These are phyloP conservation scores for Morpho deidamia DNA, from an alignment of 2,888 invertebrate genomes.

Conservation along the genomic window DNA sequence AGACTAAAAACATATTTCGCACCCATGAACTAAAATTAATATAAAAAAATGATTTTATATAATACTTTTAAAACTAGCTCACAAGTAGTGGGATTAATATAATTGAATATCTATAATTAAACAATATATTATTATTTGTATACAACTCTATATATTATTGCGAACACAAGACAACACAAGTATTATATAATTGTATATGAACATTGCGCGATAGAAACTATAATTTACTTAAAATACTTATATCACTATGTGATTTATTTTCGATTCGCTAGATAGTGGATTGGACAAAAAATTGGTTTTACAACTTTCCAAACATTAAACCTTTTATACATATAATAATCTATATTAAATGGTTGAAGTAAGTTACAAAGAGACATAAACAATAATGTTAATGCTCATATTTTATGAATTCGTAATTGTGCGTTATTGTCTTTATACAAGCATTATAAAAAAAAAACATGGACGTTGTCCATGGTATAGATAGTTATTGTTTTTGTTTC, in stretches of 20 bases:
- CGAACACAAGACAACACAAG: conserved; percentile 30
- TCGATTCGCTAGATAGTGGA: not conserved
- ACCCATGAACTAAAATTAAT: conserved; percentile 4
- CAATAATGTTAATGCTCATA: too few relatives aligned
- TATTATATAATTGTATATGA: conserved; percentile 20
- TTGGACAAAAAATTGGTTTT: not conserved
- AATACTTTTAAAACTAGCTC: conserved; percentile 1
- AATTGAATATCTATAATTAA: not conserved
- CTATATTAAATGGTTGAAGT: too few relatives aligned
- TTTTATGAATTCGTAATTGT: too few relatives aligned
- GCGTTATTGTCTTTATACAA: too few relatives aligned
- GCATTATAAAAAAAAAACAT: too few relatives aligned
- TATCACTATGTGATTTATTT: not conserved
- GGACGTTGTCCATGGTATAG: too few relatives aligned
- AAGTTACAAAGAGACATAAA: too few relatives aligned
- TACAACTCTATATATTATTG: conserved; percentile 13
- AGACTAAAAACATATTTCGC: conserved; percentile 22
- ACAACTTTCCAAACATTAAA: too few relatives aligned
- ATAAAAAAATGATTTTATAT: conserved; percentile 5
- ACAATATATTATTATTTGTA: conserved; percentile 9
- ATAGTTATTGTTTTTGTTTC: too few relatives aligned
- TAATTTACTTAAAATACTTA: conserved; percentile 20
- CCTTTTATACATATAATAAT: too few relatives aligned
- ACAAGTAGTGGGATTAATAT: not conserved
- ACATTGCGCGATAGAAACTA: conserved; percentile 37